phyloP scores from a whole-genome alignment of 2,113 vertebrate species.

The Oophaga pumilio region DNA sequence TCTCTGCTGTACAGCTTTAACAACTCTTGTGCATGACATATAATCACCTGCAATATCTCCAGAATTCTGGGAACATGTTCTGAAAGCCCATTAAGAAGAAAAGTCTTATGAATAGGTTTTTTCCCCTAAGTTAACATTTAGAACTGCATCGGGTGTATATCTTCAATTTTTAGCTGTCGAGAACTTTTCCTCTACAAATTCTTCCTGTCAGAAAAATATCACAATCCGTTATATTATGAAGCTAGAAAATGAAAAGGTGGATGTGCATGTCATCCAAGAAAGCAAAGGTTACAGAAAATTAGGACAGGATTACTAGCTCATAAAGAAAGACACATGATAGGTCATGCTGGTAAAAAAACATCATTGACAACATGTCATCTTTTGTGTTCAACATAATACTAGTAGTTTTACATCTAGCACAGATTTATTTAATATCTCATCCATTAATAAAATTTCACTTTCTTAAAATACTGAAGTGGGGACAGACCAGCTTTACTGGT shows the following conservation, averaged over 20 bases:
- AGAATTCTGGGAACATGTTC: conserved; percentile 45
- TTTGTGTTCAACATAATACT: neutral
- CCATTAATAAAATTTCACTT: too few relatives aligned
- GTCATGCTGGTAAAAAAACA: neutral
- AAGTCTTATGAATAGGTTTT: conserved; percentile 30
- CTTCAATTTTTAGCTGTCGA: conserved; percentile 39
- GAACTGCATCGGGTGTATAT: conserved; percentile 27
- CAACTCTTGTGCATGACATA: conserved; percentile 51
- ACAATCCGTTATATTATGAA: conserved; percentile 32
- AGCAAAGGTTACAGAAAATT: conserved; percentile 18
- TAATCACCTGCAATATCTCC: conserved; percentile 53
- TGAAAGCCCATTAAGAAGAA: conserved; percentile 49
- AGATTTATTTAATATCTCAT: neutral
- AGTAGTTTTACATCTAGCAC: neutral
- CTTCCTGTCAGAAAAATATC: conserved; percentile 51
- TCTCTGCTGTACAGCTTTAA: conserved; percentile 46
- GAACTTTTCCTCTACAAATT: conserved; percentile 48
- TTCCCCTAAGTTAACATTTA: conserved; percentile 47
- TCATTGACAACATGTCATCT: conserved; percentile 19
- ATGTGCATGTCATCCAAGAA: neutral
- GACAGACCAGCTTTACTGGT: too few relatives aligned
- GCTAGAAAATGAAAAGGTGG: conserved; percentile 36
- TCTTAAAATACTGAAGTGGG: too few relatives aligned
- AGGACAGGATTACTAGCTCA: conserved; percentile 23
- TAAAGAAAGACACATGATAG: conserved; percentile 8